Evolutionary conservation across 2,113 vertebrate genomes (phyloP).

Genomic region (Semnornis frantzii): DNA sequence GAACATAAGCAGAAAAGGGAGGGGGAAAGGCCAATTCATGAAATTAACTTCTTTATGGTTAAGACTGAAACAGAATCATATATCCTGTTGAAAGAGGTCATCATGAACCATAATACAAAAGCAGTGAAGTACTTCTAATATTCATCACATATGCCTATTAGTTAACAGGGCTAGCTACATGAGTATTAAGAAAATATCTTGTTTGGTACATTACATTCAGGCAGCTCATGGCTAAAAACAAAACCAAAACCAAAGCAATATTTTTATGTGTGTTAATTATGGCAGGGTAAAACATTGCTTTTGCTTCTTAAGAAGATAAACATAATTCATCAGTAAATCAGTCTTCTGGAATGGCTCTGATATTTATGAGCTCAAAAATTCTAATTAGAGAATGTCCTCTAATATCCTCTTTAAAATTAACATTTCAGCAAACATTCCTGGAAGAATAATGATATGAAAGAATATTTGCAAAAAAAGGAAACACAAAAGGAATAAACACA

Average conservation of each 20-base stretch:
- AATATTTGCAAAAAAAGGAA: not conserved
- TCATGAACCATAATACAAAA: not conserved
- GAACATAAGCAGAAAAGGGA: not conserved
- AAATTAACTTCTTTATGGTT: not conserved
- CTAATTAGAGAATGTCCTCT: not conserved
- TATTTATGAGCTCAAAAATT: constrained; percentile 1
- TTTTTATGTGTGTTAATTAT: not conserved
- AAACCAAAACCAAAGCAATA: not conserved
- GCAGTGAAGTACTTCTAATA: not conserved
- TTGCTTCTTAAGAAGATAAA: not conserved
- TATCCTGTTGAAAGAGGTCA: not conserved
- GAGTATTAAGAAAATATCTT: not conserved
- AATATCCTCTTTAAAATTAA: not conserved
- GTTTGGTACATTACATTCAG: not conserved
- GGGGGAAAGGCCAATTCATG: not conserved
- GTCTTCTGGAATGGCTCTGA: not conserved
- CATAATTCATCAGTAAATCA: not conserved
- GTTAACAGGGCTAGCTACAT: not conserved
- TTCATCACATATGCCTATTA: not conserved
- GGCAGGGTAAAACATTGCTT: not conserved
- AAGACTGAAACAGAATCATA: not conserved
- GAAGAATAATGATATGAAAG: not conserved
- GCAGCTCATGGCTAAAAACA: not conserved
- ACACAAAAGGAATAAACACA: not conserved
- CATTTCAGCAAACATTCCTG: not conserved